These are phyloP conservation scores for Andrena fulva DNA, from an alignment of 2,888 invertebrate genomes.

Conservation along the genomic window DNA sequence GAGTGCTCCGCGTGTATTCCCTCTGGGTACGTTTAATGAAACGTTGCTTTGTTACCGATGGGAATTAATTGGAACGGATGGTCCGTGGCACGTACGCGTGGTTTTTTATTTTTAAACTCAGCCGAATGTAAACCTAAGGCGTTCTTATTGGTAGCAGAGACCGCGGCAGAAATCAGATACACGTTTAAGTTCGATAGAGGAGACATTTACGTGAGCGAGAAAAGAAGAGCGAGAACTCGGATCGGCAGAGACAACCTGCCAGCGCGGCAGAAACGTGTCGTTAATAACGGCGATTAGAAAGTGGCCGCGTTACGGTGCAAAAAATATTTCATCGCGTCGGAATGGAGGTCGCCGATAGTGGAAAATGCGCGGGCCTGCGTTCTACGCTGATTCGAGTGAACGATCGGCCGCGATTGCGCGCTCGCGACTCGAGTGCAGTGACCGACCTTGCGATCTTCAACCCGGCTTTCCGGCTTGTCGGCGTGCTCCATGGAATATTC, in stretches of 20 bases:
- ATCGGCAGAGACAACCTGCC: not conserved
- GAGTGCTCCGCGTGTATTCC: not conserved
- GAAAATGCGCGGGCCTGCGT: constrained; percentile 35
- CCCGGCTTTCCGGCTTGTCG: constrained; percentile 68
- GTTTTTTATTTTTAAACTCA: no score
- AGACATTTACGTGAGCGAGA: not conserved
- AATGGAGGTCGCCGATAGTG: constrained; percentile 22
- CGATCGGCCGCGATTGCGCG: constrained; percentile 59
- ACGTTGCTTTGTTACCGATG: no score
- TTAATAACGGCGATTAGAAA: constrained; percentile 38
- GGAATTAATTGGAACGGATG: no score
- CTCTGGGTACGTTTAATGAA: no score
- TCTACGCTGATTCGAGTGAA: constrained; percentile 50
- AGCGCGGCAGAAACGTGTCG: not conserved
- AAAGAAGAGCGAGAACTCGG: not conserved
- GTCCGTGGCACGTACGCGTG: no score
- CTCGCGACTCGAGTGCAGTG: constrained; percentile 67
- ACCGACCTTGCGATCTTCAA: constrained; percentile 79
- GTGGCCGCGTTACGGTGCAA: constrained; percentile 1
- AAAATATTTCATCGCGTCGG: constrained; percentile 4
- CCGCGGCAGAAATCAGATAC: not conserved
- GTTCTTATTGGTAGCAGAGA: not conserved
- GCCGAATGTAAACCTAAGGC: not conserved
- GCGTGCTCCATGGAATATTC: constrained; percentile 66
- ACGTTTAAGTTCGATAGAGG: not conserved